phyloP scores from a whole-genome alignment of 1,140 invertebrate species.

The Agrilus planipennis region DNA sequence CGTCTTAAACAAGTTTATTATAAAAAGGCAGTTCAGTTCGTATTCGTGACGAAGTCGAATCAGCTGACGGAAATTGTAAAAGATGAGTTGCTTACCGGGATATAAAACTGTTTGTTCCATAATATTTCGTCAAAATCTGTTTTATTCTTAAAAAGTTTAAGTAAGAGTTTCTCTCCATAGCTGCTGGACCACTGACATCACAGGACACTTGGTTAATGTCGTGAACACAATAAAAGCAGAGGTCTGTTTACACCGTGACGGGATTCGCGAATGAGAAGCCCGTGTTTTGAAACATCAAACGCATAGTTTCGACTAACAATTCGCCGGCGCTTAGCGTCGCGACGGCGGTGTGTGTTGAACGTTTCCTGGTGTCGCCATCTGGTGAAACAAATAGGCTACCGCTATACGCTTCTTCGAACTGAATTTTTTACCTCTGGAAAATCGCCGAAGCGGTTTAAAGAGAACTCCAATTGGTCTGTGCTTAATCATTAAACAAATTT shows the following conservation, averaged over 20 bases:
- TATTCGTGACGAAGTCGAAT: background rate
- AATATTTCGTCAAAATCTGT: constrained; percentile 2
- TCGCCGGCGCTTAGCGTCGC: constrained; percentile 1
- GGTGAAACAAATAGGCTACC: too few species aligned
- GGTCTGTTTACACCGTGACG: too few species aligned
- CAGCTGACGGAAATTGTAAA: background rate
- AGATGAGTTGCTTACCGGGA: constrained; percentile 4
- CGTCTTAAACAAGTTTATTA: background rate
- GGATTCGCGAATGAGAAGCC: background rate
- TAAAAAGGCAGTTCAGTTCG: background rate
- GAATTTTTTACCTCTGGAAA: too few species aligned
- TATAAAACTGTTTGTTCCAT: constrained; percentile 4
- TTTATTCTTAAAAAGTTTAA: constrained; percentile 4
- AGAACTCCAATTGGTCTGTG: background rate
- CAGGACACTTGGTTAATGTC: constrained; percentile 7
- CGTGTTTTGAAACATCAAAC: constrained; percentile 7
- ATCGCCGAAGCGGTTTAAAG: background rate
- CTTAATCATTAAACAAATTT: too few species aligned
- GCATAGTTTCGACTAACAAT: constrained; percentile 8
- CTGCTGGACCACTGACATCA: constrained; percentile 8
- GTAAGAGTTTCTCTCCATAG: constrained; percentile 6
- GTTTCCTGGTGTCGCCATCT: background rate
- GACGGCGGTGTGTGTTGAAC: constrained; percentile 1
- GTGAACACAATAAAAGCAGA: constrained; percentile 6
- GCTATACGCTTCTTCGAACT: too few species aligned